Base-by-base conservation (phyloP, 30 jellyfish, hydroid and myxozoan genomes). In the Mastigias papua region DNA sequence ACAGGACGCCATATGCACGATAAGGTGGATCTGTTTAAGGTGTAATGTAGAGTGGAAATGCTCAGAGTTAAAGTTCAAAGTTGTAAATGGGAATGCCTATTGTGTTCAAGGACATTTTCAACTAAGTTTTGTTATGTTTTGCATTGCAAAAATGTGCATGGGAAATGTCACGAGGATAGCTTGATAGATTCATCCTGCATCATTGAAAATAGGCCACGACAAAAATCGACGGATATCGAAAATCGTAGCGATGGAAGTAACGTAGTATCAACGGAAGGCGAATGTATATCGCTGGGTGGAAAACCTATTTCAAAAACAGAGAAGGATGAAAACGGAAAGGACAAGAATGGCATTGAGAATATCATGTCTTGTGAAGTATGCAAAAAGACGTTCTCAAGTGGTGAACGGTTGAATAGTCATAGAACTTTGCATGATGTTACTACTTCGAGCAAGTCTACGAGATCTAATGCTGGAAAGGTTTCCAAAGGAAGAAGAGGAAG, bases 71-170 rank as follows among this genome's bases (percentile, higher is more conserved):
- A 82, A 82, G 91, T 82, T 51, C 73, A 69, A 42, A 64, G 84
- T 32, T 82, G 77, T 68, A 67, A 48, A 23, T 82, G 91, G 91
- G 84, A 82, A 42, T 82, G 91, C 66, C n/a, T 82, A 0, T 32
- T 82, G 15, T 82, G 91, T 37, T 25, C 31, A 22, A 21, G 91
- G 27, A 34, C 62, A 13, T 82, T 82, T 31, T 64, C 85, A 13
- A 63, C 91, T 22, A 82, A 82, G 27, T 82, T 82, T 27, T 82
- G 91, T 68, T 82, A 65, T 58, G 49, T 30, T 1, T 49, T 82
- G 28, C 91, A 82, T n/a, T 69, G 82, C 50, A 82, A 82, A 54
- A 82, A 68, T 30, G 91, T 82, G 34, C 91, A 82, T 54, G 82
- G 46, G 27, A 50, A 68, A 26, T 22, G 62, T 48, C 34, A 20